phyloP scores from a whole-genome alignment of 2,888 invertebrate genomes.

The Salpingus planirostris region DNA sequence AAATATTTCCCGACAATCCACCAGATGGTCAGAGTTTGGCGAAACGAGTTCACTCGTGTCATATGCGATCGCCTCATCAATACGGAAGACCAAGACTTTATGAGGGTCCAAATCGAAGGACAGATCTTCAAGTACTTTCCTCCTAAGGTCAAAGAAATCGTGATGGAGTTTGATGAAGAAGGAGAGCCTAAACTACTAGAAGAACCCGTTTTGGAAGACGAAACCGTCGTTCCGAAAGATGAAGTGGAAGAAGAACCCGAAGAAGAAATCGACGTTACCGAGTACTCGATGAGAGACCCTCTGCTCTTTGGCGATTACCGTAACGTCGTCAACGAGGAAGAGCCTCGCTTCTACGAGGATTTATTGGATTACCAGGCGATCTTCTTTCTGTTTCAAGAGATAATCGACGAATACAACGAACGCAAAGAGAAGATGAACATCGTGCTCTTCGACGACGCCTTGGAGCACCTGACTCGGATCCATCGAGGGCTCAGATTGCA shows the following conservation, averaged over 20 bases:
- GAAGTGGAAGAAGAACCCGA: conserved; percentile 30
- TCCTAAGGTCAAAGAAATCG: conserved; percentile 27
- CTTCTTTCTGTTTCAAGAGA: conserved; percentile 83
- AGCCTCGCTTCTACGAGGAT: conserved; percentile 78
- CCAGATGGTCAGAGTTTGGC: conserved; percentile 77
- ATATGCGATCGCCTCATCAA: conserved; percentile 80
- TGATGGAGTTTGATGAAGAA: conserved; percentile 15
- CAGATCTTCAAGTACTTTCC: conserved; percentile 54
- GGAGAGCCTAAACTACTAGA: conserved; percentile 11
- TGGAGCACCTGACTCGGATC: conserved; percentile 82
- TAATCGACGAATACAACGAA: conserved; percentile 79
- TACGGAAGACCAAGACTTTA: conserved; percentile 54
- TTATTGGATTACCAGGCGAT: conserved; percentile 82
- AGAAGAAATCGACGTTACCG: conserved; percentile 43
- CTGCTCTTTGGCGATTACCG: conserved; percentile 81
- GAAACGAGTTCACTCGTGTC: conserved; percentile 81
- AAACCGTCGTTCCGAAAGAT: conserved; percentile 10
- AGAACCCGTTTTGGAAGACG: conserved; percentile 12
- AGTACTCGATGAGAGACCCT: conserved; percentile 73
- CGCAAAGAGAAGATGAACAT: conserved; percentile 62
- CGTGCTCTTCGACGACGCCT: conserved; percentile 84
- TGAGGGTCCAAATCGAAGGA: conserved; percentile 51
- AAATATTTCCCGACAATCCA: conserved; percentile 57
- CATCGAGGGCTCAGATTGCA: conserved; percentile 79
- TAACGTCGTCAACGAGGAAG: conserved; percentile 73